Conservation (phyloP, 2,113 vertebrate species). For the Epinephelus lanceolatus region DNA sequence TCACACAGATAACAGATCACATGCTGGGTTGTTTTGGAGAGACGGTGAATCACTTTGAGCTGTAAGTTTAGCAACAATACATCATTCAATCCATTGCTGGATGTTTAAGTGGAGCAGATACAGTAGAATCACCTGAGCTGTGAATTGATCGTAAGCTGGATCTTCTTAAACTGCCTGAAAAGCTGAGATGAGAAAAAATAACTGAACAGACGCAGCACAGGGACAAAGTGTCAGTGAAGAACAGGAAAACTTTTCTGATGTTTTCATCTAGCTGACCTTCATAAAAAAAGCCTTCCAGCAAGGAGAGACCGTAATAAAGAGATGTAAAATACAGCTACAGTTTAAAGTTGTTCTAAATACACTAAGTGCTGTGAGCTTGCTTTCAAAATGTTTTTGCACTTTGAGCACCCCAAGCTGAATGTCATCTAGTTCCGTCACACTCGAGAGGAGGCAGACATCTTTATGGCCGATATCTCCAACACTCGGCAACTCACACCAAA, state of each 20-base stretch:
- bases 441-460: too few relatives aligned
- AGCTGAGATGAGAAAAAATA: background rate
- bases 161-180: background rate
- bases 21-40: slow-evolving; percentile 45
- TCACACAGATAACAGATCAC: slow-evolving; percentile 62
- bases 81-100: background rate
- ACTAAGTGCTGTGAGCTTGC: background rate
- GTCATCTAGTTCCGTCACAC: too few relatives aligned
- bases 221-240: background rate
- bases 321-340: background rate
- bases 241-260: background rate
- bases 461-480: too few relatives aligned
- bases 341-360: background rate
- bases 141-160: background rate
- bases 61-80: slow-evolving; percentile 18
- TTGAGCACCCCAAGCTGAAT: too few relatives aligned
- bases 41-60: slow-evolving; percentile 43
- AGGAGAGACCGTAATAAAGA: background rate
- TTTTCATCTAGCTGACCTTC: background rate
- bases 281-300: background rate
- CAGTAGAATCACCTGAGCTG: background rate
- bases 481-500: too few relatives aligned
- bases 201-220: background rate
- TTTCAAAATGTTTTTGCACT: too few relatives aligned
- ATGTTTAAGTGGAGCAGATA: slow-evolving; percentile 8